Conservation (phyloP, 2,888 invertebrate species). For the Phanerotoma sp. region DNA sequence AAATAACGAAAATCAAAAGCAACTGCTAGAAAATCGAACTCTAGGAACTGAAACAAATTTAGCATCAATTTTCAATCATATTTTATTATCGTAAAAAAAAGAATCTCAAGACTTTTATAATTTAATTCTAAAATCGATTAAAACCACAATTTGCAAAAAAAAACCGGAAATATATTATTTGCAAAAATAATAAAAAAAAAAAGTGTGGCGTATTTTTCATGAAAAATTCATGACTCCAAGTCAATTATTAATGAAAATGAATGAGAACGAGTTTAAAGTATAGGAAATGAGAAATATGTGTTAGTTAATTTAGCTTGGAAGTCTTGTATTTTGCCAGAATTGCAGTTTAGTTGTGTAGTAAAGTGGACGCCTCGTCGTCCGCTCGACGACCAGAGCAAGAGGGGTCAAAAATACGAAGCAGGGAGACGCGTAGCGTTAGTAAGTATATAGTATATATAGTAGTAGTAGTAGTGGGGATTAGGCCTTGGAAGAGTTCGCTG, state of each 20-base stretch:
- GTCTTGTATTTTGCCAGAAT: not conserved
- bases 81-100: no score
- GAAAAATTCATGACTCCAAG: not conserved
- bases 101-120: no score
- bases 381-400: slow-evolving; percentile 3
- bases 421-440: not conserved
- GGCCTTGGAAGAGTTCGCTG: slow-evolving; percentile 58
- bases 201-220: not conserved
- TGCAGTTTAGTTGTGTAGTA: slow-evolving; percentile 1
- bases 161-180: not conserved
- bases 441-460: not conserved
- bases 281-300: no score
- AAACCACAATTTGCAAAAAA: no score
- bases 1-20: no score
- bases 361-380: not conserved
- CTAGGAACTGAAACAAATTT: no score
- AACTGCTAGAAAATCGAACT: no score
- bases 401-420: slow-evolving; percentile 10
- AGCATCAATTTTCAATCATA: no score
- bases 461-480: slow-evolving; percentile 43
- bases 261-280: no score
- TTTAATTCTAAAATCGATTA: no score
- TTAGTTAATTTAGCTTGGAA: not conserved
- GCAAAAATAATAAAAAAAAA: no score
- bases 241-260: no score